These are phyloP conservation scores for Solea solea DNA, from an alignment of 2,113 vertebrate genomes.

Conservation along the genomic window DNA sequence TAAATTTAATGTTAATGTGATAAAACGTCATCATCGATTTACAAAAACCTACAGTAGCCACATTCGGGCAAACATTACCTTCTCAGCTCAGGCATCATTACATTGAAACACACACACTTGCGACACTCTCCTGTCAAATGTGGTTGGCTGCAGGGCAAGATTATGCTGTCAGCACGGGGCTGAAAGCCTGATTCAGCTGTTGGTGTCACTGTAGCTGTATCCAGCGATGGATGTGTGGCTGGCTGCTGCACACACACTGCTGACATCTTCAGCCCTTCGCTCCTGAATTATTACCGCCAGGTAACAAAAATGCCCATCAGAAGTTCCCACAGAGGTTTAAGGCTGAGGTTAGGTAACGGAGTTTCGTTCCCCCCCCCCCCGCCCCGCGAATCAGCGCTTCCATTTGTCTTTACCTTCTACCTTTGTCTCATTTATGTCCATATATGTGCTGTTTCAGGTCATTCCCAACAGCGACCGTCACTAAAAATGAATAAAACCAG, in stretches of 20 bases:
- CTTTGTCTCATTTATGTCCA: neutral
- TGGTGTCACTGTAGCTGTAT: conserved; percentile 49
- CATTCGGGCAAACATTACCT: neutral
- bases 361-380: neutral
- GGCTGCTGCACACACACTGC: conserved; percentile 8
- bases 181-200: conserved; percentile 66
- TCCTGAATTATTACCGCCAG: conserved; percentile 12
- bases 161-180: conserved; percentile 61
- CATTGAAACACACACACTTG: conserved; percentile 13
- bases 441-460: neutral
- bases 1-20: no score
- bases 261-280: conserved; percentile 7
- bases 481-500: neutral
- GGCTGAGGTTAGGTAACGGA: neutral
- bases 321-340: conserved; percentile 6
- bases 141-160: conserved; percentile 47
- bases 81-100: neutral
- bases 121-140: conserved; percentile 29
- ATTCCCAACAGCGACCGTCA: conserved; percentile 11
- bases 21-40: no score
- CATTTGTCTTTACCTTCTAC: neutral
- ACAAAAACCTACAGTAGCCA: neutral
- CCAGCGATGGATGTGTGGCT: conserved; percentile 45
- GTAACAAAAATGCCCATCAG: conserved; percentile 2
- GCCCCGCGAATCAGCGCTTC: neutral